Evolutionary conservation across 2,888 invertebrate genomes (phyloP), one percentile per base, ranked within the genome.

Genomic region (Drosophila stalkeri): DNA sequence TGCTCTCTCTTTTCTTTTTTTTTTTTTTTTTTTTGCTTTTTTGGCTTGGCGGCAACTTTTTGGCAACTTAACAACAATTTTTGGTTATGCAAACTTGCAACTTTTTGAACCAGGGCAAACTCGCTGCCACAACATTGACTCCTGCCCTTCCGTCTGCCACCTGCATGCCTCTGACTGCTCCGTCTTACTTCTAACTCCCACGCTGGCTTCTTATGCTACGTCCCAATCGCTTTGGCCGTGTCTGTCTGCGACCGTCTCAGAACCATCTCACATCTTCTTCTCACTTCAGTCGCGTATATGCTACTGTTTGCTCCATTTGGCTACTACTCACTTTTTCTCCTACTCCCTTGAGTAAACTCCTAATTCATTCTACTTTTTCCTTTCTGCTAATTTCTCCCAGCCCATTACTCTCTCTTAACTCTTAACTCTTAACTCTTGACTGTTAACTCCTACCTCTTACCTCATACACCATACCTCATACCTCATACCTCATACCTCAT

Each of bases 11-110:
- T 23, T 4, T 23, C 3, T 31, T 8, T n/a, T n/a, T 31, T 1
- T 14, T 35, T 3, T 37, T 47, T 23, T 46, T 23, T 8, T 51
- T 51, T 7, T 33, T 33, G 51, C 51, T 33, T 51, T 49, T 51
- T 51, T 51, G 47, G 35, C 23, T 62, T 7, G 35, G 23, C 57
- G 46, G 79, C 77, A 78, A 78, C 77, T 78, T 78, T 77, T 78
- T 80, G 80, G 80, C 80, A 78, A 78, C 67, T 78, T 78, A 80
- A 78, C 77, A 78, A 78, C 80, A 78, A 78, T 80, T 78, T 78
- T 72, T 76, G 77, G 80, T 80, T 80, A 78, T 78, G 77, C 77
- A 78, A 78, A 78, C 77, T 78, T 80, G 77, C 77, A 80, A 78
- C 77, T 78, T 78, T 78, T 72, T 51, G 51, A 65, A 60, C 55